Evolutionary conservation across 1,140 invertebrate genomes (phyloP).

Genomic region (Pygmarrhopalites habei): DNA sequence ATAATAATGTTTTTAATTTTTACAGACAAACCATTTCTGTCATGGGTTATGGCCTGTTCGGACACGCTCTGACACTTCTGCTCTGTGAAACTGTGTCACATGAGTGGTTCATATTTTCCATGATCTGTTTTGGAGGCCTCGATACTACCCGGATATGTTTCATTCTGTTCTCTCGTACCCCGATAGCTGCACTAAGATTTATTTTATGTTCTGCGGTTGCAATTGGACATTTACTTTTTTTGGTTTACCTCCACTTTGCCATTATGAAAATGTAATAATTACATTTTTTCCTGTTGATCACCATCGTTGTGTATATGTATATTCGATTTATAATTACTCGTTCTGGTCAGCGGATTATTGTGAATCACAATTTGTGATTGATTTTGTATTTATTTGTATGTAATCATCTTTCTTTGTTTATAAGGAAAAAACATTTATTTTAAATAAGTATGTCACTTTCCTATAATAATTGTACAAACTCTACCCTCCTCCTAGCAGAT

Average conservation of each 20-base stretch:
- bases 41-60: conserved; percentile 48
- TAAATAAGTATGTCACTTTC: no score
- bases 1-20: conserved; percentile 19
- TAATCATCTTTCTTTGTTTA: no score
- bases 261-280: conserved; percentile 40
- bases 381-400: no score
- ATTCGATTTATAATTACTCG: no score
- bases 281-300: no score
- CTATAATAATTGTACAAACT: no score
- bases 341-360: no score
- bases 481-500: no score
- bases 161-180: conserved; percentile 45
- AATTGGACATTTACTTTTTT: conserved; percentile 45
- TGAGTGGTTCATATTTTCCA: conserved; percentile 46
- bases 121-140: conserved; percentile 46
- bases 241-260: conserved; percentile 48
- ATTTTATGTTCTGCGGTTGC: conserved; percentile 47
- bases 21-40: conserved; percentile 44
- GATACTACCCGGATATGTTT: conserved; percentile 46
- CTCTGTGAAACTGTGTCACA: conserved; percentile 44
- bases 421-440: no score
- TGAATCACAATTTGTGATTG: no score
- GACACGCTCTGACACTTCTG: conserved; percentile 46
- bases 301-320: no score
- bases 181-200: conserved; percentile 45